These are phyloP conservation scores for Orchesella cincta DNA, from an alignment of 1,140 invertebrate genomes.

Conservation along the genomic window DNA sequence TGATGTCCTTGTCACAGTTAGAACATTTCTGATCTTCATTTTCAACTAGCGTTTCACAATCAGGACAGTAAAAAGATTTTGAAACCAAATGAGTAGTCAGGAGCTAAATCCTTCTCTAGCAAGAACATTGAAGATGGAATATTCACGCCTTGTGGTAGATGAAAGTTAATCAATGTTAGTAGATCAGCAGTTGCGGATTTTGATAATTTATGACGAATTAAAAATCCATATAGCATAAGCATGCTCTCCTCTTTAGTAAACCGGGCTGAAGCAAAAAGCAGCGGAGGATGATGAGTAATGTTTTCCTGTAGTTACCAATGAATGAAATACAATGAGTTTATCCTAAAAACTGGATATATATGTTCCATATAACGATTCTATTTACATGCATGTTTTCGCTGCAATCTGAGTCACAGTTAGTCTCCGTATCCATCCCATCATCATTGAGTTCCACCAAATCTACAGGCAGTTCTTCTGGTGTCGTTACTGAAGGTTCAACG, in stretches of 20 bases:
- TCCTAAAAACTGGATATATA: no score
- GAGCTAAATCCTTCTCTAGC: not conserved
- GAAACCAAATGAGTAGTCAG: not conserved
- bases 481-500: no score
- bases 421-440: no score
- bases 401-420: no score
- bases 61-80: constrained; percentile 23
- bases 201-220: constrained; percentile 14
- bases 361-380: no score
- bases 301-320: no score
- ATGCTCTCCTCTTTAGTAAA: not conserved
- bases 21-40: not conserved
- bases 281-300: no score
- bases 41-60: constrained; percentile 22
- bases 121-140: not conserved
- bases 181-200: constrained; percentile 14
- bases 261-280: no score
- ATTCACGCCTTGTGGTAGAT: not conserved
- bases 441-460: no score
- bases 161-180: not conserved
- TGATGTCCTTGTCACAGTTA: constrained; percentile 4
- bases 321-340: no score
- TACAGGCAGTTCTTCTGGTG: no score
- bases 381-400: no score
- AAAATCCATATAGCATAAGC: constrained; percentile 16